These are phyloP conservation scores for Hydrocynus forskahlii DNA, from an alignment of 2,797 vertebrate species.

Conservation along the genomic window DNA sequence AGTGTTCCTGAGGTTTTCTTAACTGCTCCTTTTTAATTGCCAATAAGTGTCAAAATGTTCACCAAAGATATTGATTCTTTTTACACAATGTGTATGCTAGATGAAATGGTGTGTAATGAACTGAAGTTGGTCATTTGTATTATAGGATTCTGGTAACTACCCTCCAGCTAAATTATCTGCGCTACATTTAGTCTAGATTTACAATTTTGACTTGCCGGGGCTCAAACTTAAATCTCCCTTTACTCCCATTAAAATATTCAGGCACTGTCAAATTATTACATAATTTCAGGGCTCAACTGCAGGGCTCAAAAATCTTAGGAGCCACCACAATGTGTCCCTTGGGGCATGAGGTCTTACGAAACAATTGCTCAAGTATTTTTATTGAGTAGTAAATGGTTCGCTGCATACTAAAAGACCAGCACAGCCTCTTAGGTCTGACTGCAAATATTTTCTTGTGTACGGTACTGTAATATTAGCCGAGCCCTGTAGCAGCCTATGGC, in stretches of 20 bases:
- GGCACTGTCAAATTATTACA: background rate
- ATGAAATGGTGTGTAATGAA: background rate
- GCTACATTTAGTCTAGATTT: background rate
- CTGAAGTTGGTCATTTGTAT: background rate
- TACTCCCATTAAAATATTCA: background rate
- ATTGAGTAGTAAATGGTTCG: background rate
- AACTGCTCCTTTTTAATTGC: too few relatives aligned
- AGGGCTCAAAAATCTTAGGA: too few relatives aligned
- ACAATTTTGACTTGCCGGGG: too few relatives aligned
- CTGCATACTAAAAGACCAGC: background rate
- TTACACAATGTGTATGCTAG: background rate
- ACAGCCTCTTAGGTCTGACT: background rate
- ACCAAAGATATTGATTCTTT: too few relatives aligned
- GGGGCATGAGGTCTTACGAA: background rate
- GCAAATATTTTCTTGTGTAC: background rate
- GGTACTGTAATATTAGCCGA: background rate
- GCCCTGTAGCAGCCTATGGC: background rate
- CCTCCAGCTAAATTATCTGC: background rate
- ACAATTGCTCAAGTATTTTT: background rate
- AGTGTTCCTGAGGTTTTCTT: too few relatives aligned
- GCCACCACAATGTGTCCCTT: background rate
- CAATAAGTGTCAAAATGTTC: too few relatives aligned
- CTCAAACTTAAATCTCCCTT: too few relatives aligned
- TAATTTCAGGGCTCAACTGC: too few relatives aligned
- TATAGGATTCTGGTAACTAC: background rate